A percentile compares a stretch with the other conserved stretches of the same genome.
phyloP scores from a whole-genome alignment of 1,140 invertebrate species.

The Platyura marginata region DNA sequence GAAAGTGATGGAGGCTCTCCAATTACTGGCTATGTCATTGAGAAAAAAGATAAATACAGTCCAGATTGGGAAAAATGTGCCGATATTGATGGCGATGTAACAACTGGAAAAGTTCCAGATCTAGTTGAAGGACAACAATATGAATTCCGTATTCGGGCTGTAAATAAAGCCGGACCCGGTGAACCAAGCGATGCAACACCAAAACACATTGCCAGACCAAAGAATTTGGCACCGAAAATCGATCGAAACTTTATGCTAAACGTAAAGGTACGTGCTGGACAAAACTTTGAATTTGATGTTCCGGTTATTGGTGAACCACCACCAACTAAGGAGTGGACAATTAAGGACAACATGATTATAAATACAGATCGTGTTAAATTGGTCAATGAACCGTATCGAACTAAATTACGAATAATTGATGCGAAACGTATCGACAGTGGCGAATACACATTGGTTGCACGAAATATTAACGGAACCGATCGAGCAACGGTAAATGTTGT shows the following conservation, averaged over 20 bases:
- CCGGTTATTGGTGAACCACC: slow-evolving; percentile 88
- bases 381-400: slow-evolving; percentile 68
- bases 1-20: slow-evolving; percentile 72
- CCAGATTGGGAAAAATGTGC: slow-evolving; percentile 77
- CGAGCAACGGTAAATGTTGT: slow-evolving; percentile 70
- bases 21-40: slow-evolving; percentile 84
- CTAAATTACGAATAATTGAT: slow-evolving; percentile 71
- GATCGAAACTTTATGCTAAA: slow-evolving; percentile 84
- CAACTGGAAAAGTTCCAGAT: slow-evolving; percentile 64
- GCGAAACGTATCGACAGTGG: slow-evolving; percentile 81
- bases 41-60: slow-evolving; percentile 85
- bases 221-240: slow-evolving; percentile 81
- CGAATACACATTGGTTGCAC: slow-evolving; percentile 71
- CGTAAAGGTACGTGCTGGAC: slow-evolving; percentile 81
- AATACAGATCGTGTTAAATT: slow-evolving; percentile 70
- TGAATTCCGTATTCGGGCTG: slow-evolving; percentile 84
- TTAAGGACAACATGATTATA: slow-evolving; percentile 61
- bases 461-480: slow-evolving; percentile 82
- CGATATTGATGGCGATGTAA: slow-evolving; percentile 65
- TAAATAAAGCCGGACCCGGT: slow-evolving; percentile 87
- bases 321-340: slow-evolving; percentile 80
- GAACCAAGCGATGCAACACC: slow-evolving; percentile 77
- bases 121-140: slow-evolving; percentile 81
- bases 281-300: slow-evolving; percentile 84
- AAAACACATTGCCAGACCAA: slow-evolving; percentile 77